Evolutionary conservation across 2,797 vertebrate species (phyloP).

Genomic region (Coluber constrictor): DNA sequence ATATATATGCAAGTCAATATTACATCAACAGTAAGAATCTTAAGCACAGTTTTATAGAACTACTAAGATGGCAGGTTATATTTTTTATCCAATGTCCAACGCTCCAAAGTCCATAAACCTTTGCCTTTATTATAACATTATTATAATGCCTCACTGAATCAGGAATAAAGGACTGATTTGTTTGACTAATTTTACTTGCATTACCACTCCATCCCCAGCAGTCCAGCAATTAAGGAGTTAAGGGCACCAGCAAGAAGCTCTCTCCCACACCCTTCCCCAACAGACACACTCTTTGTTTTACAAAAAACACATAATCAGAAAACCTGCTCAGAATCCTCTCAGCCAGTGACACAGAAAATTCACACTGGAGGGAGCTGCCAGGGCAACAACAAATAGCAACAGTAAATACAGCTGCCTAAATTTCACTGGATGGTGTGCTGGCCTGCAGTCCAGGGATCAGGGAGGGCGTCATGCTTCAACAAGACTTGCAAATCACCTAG

Average conservation of each 20-base stretch:
- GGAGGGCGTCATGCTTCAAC: conserved; percentile 54
- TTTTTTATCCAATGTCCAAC: background rate
- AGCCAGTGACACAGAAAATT: conserved; percentile 95
- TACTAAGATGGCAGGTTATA: background rate
- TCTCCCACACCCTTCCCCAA: background rate
- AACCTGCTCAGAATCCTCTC: conserved; percentile 88
- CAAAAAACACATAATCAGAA: conserved; percentile 84
- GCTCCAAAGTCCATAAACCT: background rate
- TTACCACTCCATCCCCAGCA: background rate
- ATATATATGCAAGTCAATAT: background rate
- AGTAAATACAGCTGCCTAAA: conserved; percentile 90
- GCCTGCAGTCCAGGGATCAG: conserved; percentile 41
- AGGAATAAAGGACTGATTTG: background rate
- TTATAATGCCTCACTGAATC: background rate
- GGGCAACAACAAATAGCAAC: conserved; percentile 84
- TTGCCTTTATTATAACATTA: background rate
- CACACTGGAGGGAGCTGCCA: conserved; percentile 81
- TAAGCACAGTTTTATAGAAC: background rate
- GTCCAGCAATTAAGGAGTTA: conserved; percentile 34
- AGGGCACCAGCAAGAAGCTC: conserved; percentile 46
- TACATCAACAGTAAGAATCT: background rate
- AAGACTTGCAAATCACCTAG: conserved; percentile 35
- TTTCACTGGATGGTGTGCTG: conserved; percentile 62
- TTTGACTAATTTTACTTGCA: background rate
- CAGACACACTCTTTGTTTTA: conserved; percentile 32